Base-by-base conservation (phyloP, 53 echinoderm and acorn worm species). In the Pentamera pediparva region DNA sequence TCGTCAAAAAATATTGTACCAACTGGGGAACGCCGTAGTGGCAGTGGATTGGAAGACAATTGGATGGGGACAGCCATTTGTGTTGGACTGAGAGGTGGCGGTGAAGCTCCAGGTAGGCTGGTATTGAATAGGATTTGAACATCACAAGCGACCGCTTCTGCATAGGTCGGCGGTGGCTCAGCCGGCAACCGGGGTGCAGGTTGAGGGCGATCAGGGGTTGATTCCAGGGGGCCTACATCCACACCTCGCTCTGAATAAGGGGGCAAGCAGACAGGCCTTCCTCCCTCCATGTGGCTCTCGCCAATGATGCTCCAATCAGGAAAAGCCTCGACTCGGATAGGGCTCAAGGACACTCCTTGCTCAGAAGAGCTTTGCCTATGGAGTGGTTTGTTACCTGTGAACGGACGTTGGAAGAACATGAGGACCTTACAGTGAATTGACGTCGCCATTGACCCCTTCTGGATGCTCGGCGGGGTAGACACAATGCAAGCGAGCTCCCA, bases 401-500 rank as follows among this genome's bases (percentile, higher is more conserved):
- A 74, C 6, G 65, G 88, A 22, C 92, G 76, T 48, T 92, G 92
- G 37, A 92, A 92, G 85, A 92, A 92, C 65, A 92, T 76, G 2
- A 92, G 76, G 4, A 92, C 39, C n/a, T 89, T 92, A 22, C 52
- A 53, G 22, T 72, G 32, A 5, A 61, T 79, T 55, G 73, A 65
- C 3, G 51, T 25, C 12, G 78, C 22, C 13, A 75, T 26, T 13
- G 82, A 79, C 8, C 84, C 72, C 18, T 63, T 72, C 56, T 58
- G 50, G 43, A 28, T 30, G 20, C 37, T 50, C 17, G 89, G 88
- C 10, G 92, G 92, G 0, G 88, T 89, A 25, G 89, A 82, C 37
- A 92, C 78, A 27, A 89, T 62, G 51, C 85, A 85, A 22, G 92
- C 83, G 19, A 92, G 31, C 63, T 92, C 92, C 92, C 92, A 92